Evolutionary conservation across 2,797 vertebrate species (phyloP).

Genomic region (Eidolon dupreanum): DNA sequence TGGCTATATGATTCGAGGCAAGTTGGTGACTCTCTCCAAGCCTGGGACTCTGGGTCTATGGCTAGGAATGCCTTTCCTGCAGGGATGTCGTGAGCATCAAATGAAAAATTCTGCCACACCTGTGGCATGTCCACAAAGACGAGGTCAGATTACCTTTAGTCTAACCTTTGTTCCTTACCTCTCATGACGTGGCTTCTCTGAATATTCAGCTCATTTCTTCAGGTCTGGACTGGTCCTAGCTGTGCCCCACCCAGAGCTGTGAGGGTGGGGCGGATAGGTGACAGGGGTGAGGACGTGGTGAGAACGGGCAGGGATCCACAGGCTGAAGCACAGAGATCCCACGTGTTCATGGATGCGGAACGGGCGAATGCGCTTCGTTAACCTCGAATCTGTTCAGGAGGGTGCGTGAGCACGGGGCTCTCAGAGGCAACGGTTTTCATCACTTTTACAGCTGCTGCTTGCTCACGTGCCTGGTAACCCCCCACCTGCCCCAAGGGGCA

Average conservation of each 20-base stretch:
- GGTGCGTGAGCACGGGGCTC: neutral
- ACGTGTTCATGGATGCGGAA: neutral
- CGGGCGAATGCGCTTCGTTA: neutral
- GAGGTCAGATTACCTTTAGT: neutral
- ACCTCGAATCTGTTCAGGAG: neutral
- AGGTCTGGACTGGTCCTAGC: rapidly evolving
- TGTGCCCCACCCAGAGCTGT: neutral
- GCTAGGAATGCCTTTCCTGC: neutral
- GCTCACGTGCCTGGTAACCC: neutral
- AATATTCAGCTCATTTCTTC: neutral
- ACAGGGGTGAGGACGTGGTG: neutral
- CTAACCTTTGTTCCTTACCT: neutral
- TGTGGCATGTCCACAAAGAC: neutral
- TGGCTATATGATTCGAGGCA: neutral
- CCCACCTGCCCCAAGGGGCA: neutral
- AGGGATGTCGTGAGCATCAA: neutral
- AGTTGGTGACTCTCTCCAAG: neutral
- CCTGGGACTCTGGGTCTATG: neutral
- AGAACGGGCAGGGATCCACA: neutral
- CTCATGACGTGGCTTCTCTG: neutral
- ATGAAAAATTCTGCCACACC: neutral
- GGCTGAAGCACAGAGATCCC: neutral
- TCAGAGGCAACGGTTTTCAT: neutral
- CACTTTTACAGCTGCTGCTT: neutral
- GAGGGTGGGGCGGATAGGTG: rapidly evolving